Conservation (phyloP, 2,113 vertebrate species). For the Alouatta palliata region DNA sequence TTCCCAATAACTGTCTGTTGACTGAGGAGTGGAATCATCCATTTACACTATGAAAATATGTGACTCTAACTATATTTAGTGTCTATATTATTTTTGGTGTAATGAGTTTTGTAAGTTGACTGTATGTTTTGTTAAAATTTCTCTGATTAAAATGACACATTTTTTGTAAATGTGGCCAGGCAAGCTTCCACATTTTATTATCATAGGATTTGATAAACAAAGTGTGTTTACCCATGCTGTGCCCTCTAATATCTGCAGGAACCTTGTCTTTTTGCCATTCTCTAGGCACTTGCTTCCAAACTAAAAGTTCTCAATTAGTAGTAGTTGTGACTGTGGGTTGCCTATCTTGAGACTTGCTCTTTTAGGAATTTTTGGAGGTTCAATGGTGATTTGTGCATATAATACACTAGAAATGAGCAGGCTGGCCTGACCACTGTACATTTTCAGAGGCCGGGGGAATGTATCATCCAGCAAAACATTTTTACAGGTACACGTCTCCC, state of each 20-base stretch:
- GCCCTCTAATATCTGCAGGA: not conserved
- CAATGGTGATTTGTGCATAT: not conserved
- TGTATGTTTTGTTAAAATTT: not conserved
- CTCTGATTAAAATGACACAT: not conserved
- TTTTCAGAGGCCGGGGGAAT: not conserved
- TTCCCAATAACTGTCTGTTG: not conserved
- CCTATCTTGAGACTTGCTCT: not conserved
- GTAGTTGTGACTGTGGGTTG: not conserved
- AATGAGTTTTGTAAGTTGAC: not conserved
- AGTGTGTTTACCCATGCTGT: not conserved
- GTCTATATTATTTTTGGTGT: not conserved
- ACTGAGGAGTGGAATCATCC: not conserved
- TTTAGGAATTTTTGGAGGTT: not conserved
- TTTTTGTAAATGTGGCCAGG: too few relatives aligned
- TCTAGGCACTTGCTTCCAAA: not conserved
- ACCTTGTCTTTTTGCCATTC: not conserved
- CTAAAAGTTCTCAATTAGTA: not conserved
- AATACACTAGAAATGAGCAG: not conserved
- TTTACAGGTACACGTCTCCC: not conserved
- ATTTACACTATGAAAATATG: not conserved
- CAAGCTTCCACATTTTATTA: not conserved
- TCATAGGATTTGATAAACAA: not conserved
- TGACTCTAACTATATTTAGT: not conserved
- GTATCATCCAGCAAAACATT: not conserved
- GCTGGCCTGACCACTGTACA: rapidly evolving